Percentiles rank a stretch among this genome's conserved stretches.
These are phyloP conservation scores for Gymnoscopelus braueri DNA, from an alignment of 2,797 vertebrate genomes.

Conservation along the genomic window DNA sequence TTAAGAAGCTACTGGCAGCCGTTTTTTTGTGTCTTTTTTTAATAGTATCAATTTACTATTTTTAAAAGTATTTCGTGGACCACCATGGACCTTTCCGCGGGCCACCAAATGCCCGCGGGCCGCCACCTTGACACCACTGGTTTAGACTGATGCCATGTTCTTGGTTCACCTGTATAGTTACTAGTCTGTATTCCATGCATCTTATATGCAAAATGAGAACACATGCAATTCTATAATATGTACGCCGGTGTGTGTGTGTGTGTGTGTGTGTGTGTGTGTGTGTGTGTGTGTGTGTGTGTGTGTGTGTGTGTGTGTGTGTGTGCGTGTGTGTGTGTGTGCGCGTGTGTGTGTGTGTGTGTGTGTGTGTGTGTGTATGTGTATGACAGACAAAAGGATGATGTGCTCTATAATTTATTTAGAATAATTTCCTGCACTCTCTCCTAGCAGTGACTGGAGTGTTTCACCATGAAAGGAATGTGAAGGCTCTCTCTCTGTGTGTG, in stretches of 20 bases:
- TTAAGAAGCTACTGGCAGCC: no score
- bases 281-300: background rate
- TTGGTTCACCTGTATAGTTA: no score
- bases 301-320: slow-evolving; percentile 11
- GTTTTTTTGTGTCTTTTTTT: no score
- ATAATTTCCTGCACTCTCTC: slow-evolving; percentile 76
- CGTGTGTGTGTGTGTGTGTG: slow-evolving; percentile 27
- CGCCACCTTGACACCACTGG: no score
- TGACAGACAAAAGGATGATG: slow-evolving; percentile 30
- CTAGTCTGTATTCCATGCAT: no score
- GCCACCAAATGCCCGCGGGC: no score
- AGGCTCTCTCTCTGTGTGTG: slow-evolving; percentile 60
- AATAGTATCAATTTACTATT: no score
- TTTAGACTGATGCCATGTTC: no score
- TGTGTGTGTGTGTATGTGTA: background rate
- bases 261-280: slow-evolving; percentile 15
- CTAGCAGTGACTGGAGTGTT: slow-evolving; percentile 71
- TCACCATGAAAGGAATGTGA: slow-evolving; percentile 79
- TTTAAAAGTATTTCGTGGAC: no score
- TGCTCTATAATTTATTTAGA: slow-evolving; percentile 69
- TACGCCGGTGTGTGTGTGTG: background rate
- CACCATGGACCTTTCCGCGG: no score
- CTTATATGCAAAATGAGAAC: no score
- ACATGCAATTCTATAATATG: no score
- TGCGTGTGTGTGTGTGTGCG: slow-evolving; percentile 12